Percentiles rank a stretch among this genome's conserved stretches.
These are phyloP conservation scores for Lacerta bilineata DNA, from an alignment of 2,797 vertebrate genomes.

Conservation along the genomic window DNA sequence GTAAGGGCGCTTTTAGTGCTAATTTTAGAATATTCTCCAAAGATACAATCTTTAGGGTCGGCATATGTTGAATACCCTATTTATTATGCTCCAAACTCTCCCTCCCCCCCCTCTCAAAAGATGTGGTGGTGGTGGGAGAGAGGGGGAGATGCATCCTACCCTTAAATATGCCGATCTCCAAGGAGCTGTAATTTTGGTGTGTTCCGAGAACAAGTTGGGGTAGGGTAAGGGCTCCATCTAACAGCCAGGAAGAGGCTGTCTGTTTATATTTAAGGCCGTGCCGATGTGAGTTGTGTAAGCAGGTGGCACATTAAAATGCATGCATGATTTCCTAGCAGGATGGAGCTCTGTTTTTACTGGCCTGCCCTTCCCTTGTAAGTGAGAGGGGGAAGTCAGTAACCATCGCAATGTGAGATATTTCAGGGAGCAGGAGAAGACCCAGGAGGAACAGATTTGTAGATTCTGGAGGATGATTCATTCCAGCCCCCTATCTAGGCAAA, in stretches of 20 bases:
- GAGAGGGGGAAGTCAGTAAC: conserved; percentile 39
- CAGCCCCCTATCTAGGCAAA: background rate
- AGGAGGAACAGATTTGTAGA: conserved; percentile 22
- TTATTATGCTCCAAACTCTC: conserved; percentile 61
- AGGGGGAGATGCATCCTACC: conserved; percentile 54
- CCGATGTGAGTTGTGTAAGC: conserved; percentile 60
- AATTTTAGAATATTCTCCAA: conserved; percentile 75
- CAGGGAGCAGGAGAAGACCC: background rate
- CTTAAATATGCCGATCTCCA: conserved; percentile 53
- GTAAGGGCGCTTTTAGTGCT: conserved; percentile 45
- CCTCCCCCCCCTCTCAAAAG: no score
- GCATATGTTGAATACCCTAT: conserved; percentile 75
- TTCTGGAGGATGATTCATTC: conserved; percentile 30
- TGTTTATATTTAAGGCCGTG: conserved; percentile 73
- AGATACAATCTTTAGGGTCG: conserved; percentile 60
- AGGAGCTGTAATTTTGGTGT: conserved; percentile 66
- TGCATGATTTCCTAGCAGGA: conserved; percentile 55
- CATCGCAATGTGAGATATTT: background rate
- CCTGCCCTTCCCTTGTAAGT: conserved; percentile 48
- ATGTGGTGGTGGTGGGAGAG: background rate
- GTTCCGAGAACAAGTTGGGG: conserved; percentile 74
- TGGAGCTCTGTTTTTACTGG: conserved; percentile 70
- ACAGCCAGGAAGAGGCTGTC: conserved; percentile 73
- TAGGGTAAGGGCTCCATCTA: conserved; percentile 72
- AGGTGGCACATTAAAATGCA: conserved; percentile 75